Percentiles rank a stretch among this genome's conserved stretches.
Conservation (phyloP, 2,113 vertebrate species). For the Cromileptes altivelis region DNA sequence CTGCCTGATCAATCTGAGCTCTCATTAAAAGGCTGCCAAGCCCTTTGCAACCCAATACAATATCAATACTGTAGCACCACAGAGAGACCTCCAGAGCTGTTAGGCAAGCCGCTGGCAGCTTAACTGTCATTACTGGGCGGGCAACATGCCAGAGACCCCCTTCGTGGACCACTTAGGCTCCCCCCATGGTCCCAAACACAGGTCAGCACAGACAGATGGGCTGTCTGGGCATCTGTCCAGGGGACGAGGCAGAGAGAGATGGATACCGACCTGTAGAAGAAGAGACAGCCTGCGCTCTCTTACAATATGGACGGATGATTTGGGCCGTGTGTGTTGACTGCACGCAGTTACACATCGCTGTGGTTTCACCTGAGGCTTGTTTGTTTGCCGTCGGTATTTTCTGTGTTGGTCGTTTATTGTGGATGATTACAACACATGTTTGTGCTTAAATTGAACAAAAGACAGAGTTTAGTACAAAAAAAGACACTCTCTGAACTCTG, state of each 20-base stretch:
- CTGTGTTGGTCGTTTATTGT: background rate
- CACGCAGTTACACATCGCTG: conserved; percentile 24
- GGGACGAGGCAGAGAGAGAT: conserved; percentile 56
- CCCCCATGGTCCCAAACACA: conserved; percentile 75
- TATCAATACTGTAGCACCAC: conserved; percentile 82
- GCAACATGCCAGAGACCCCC: conserved; percentile 73
- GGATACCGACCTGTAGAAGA: conserved; percentile 61
- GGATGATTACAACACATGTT: conserved; percentile 34
- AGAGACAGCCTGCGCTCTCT: conserved; percentile 45
- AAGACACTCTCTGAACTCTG: conserved; percentile 16
- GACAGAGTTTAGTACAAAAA: conserved; percentile 28
- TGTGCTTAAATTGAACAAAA: conserved; percentile 44
- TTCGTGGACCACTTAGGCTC: conserved; percentile 71
- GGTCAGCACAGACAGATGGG: conserved; percentile 81
- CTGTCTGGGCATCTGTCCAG: conserved; percentile 70
- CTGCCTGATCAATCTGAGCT: conserved; percentile 84
- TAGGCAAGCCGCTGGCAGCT: conserved; percentile 73
- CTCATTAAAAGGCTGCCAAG: conserved; percentile 86
- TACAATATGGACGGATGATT: conserved; percentile 44
- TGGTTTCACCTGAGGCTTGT: conserved; percentile 57
- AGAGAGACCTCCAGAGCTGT: conserved; percentile 74
- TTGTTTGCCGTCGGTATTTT: conserved; percentile 41
- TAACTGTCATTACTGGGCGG: conserved; percentile 73
- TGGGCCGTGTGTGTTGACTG: conserved; percentile 32
- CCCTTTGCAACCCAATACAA: conserved; percentile 79